Conservation (phyloP, 1,140 invertebrate genomes). For the Psilanteris sp. region DNA sequence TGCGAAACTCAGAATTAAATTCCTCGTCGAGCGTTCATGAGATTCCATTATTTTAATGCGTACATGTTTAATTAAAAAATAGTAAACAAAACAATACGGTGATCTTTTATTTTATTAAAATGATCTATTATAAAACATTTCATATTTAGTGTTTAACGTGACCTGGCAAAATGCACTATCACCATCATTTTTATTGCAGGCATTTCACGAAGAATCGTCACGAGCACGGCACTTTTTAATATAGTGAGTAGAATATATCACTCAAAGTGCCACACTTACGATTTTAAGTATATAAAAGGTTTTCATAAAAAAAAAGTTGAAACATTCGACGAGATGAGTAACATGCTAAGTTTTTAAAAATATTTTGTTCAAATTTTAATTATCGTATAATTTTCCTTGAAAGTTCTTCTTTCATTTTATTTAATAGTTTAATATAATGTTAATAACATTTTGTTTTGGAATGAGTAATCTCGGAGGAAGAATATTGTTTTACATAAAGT, state of each 20-base stretch:
- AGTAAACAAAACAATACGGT: neutral
- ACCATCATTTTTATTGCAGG: constrained; percentile 22
- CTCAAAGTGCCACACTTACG: constrained; percentile 18
- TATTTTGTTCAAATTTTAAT: too few species aligned
- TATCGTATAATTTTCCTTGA: too few species aligned
- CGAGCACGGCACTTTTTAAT: constrained; percentile 25
- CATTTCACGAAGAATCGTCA: constrained; percentile 18
- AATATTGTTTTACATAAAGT: too few species aligned
- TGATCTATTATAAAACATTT: constrained; percentile 11
- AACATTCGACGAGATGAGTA: too few species aligned
- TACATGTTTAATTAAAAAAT: constrained; percentile 14
- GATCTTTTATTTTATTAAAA: constrained; percentile 4
- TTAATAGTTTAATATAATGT: too few species aligned
- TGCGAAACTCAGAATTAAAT: constrained; percentile 1
- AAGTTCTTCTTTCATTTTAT: too few species aligned
- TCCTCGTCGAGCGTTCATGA: neutral
- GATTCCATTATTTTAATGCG: constrained; percentile 3
- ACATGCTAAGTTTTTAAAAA: too few species aligned
- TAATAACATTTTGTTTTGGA: too few species aligned
- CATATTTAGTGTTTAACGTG: constrained; percentile 9
- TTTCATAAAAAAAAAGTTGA: too few species aligned
- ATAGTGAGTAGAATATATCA: constrained; percentile 23
- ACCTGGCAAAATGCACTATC: constrained; percentile 9
- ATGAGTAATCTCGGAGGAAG: too few species aligned
- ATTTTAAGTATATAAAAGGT: constrained; percentile 18